phyloP scores from a whole-genome alignment of 2,888 invertebrate species.

The Thymelicus acteon region DNA sequence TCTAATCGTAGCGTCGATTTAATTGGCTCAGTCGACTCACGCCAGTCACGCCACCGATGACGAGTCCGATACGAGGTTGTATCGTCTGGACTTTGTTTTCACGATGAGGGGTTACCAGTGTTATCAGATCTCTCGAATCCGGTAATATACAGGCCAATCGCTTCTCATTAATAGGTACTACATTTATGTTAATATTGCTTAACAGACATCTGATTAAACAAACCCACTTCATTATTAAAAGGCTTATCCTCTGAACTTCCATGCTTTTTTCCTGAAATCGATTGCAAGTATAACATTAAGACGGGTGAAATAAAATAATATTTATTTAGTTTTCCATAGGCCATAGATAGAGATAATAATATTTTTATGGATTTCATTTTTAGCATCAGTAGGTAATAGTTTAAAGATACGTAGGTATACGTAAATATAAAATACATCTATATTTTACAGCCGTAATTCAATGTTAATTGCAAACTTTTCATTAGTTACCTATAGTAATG shows the following conservation, averaged over 20 bases:
- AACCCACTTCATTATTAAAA: too few relatives aligned
- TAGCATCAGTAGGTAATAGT: too few relatives aligned
- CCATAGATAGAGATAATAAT: too few relatives aligned
- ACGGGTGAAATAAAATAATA: too few relatives aligned
- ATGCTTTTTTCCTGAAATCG: not conserved
- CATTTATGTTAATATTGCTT: conserved; percentile 5
- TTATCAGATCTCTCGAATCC: conserved; percentile 42
- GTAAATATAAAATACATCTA: too few relatives aligned
- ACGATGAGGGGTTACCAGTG: conserved; percentile 40
- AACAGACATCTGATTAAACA: not conserved
- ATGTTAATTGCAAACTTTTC: too few relatives aligned
- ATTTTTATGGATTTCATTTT: too few relatives aligned
- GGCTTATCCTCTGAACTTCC: not conserved
- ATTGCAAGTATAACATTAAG: not conserved
- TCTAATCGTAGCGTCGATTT: conserved; percentile 67
- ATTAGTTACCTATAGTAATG: too few relatives aligned
- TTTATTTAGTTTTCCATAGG: too few relatives aligned
- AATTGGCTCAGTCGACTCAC: conserved; percentile 76
- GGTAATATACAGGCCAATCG: conserved; percentile 41
- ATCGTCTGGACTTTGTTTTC: conserved; percentile 62
- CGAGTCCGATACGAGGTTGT: conserved; percentile 62
- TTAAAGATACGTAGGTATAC: too few relatives aligned
- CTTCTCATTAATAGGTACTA: conserved; percentile 19
- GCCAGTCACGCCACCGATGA: conserved; percentile 63
- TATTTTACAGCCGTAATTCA: too few relatives aligned